A percentile compares a stretch with the other conserved stretches of the same genome.
These are phyloP conservation scores for Perithous albicinctus DNA, from an alignment of 2,888 invertebrate genomes.

Conservation along the genomic window DNA sequence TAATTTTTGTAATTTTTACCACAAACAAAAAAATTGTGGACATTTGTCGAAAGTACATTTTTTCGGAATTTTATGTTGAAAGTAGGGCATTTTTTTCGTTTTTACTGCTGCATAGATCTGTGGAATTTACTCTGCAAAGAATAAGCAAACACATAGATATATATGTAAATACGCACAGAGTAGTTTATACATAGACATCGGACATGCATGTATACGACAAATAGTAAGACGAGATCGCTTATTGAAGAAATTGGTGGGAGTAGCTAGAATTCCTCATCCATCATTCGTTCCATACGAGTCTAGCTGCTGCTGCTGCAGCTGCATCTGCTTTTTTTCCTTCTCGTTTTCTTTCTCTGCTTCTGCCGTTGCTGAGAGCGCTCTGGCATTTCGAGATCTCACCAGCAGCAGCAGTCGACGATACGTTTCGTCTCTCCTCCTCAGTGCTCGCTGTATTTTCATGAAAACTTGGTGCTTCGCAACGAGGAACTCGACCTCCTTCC, in stretches of 20 bases:
- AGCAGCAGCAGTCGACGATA: conserved; percentile 39
- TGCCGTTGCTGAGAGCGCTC: conserved; percentile 13
- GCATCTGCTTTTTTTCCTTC: conserved; percentile 29
- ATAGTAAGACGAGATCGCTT: conserved; percentile 31
- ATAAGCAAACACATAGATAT: background rate
- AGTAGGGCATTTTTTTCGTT: too few species aligned
- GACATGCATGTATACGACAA: conserved; percentile 11
- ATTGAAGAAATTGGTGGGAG: conserved; percentile 52
- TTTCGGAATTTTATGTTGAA: too few species aligned
- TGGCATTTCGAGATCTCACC: conserved; percentile 44
- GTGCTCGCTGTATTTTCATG: conserved; percentile 50
- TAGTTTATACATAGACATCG: background rate
- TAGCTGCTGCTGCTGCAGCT: conserved; percentile 25
- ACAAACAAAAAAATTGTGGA: too few species aligned
- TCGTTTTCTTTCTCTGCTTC: conserved; percentile 15
- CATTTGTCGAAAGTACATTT: too few species aligned
- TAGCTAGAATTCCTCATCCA: conserved; percentile 39
- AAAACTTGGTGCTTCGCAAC: conserved; percentile 49
- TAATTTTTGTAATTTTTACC: too few species aligned
- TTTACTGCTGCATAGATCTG: background rate
- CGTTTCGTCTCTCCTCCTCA: conserved; percentile 35
- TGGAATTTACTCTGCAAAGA: background rate
- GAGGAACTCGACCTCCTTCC: conserved; percentile 59
- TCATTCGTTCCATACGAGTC: conserved; percentile 32
- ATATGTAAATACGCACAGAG: background rate